Percentiles rank a stretch among this genome's conserved stretches.
Evolutionary conservation across 2,113 vertebrate species (phyloP).

Genomic region (Anoura caudifer): DNA sequence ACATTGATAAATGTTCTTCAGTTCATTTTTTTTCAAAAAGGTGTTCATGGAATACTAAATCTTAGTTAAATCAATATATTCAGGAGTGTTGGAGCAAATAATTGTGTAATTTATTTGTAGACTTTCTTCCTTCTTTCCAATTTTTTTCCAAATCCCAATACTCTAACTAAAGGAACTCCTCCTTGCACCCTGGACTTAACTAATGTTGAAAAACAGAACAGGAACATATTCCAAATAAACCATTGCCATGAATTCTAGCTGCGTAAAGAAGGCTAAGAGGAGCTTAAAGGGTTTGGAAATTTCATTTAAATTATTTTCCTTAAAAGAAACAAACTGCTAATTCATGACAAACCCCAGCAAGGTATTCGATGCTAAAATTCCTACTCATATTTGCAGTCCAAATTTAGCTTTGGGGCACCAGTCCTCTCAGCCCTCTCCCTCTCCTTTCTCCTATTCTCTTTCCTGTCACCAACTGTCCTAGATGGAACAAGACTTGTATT

Average conservation of each 20-base stretch:
- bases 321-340: not conserved
- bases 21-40: not conserved
- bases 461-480: not conserved
- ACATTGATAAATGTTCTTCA: not conserved
- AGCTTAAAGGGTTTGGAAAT: not conserved
- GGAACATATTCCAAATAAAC: not conserved
- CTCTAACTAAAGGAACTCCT: not conserved
- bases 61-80: not conserved
- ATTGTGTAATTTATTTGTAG: not conserved
- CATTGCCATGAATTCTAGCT: not conserved
- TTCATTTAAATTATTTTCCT: slow-evolving; percentile 27
- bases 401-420: not conserved
- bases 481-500: not conserved
- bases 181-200: not conserved
- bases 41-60: not conserved
- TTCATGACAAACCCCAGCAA: not conserved
- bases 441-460: not conserved
- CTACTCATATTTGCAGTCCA: not conserved
- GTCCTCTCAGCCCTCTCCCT: not conserved
- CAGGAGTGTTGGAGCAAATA: not conserved
- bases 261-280: not conserved
- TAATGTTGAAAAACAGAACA: not conserved
- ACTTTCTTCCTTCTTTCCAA: not conserved
- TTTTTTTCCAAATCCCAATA: not conserved
- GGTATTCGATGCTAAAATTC: not conserved